Conservation (phyloP, 2,113 vertebrate genomes). For the Sprattus sprattus region DNA sequence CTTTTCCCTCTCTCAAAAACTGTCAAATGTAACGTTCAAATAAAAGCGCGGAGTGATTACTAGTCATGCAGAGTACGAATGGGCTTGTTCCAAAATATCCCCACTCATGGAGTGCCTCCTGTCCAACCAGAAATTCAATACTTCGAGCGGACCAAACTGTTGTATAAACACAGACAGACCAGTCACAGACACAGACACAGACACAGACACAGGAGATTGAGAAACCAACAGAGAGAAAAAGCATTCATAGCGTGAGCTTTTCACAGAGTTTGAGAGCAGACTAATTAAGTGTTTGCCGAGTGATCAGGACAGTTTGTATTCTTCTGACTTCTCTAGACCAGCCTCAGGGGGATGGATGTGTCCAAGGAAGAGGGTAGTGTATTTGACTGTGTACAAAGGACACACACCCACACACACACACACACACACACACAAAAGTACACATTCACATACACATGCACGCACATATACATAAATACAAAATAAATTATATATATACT, state of each 20-base stretch:
- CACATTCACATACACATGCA: background rate
- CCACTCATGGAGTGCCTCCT: too few species aligned
- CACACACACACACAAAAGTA: constrained; percentile 20
- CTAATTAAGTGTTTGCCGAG: background rate
- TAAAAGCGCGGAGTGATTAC: too few species aligned
- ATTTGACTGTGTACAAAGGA: background rate
- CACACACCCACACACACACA: background rate
- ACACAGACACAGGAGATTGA: background rate
- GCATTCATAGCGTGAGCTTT: background rate
- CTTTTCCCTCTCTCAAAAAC: too few species aligned
- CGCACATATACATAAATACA: background rate
- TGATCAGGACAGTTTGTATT: constrained; percentile 39
- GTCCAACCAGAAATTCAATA: too few species aligned
- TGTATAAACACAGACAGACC: too few species aligned
- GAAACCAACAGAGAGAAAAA: background rate
- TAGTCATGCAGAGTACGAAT: too few species aligned
- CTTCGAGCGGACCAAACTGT: too few species aligned
- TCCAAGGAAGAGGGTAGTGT: background rate
- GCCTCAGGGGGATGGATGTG: background rate
- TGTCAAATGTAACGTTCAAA: too few species aligned
- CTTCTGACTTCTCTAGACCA: background rate
- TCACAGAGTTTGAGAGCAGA: too few species aligned
- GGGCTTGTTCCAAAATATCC: too few species aligned
- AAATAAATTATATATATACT: background rate
- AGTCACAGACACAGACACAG: too few species aligned